Base-by-base conservation (phyloP, 1,140 invertebrate genomes). In the Colletes gigas region DNA sequence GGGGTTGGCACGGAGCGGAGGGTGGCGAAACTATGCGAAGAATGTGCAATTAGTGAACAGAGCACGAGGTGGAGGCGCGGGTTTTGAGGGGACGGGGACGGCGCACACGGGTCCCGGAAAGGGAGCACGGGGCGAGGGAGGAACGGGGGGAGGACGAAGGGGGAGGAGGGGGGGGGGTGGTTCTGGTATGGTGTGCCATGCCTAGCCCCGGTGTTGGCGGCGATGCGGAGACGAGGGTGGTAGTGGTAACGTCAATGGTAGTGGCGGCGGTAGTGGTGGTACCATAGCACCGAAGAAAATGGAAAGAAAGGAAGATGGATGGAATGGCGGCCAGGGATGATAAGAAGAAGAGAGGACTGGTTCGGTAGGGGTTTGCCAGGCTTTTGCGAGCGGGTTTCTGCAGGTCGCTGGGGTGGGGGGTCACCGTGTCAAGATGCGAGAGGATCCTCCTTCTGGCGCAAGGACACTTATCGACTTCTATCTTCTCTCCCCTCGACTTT, bases 31-130 rank as follows among this genome's bases (percentile, higher is more conserved):
- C 96, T 96, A 97, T 96, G 96, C 96, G 95, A 96, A 96, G 96
- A 97, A 97, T 97, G 96, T 96, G 96, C 96, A 97, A 97, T 97
- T 97, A 97, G 96, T 96, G 96, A 96, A 95, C 95, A 92, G 95
- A 95, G 94, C 94, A 92, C 91, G 87, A 84, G 85, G 82, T 77
- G 82, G 74, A 67, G 80, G 81, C 71, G 87, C 71, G 80, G 82
- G 78, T 77, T 79, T 79, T 72, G 80, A 41, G 70, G 30, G 72
- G 74, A 76, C 39, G 86, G 83, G 71, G 67, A 76, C 79, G 68
- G 76, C 66, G 81, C 74, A 75, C 77, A 75, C 77, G 75, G 82
- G 78, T 83, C 78, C 81, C 83, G 88, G 78, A 83, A 83, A 81
- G 83, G 86, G 80, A 86, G 82, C 70, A 50, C 50, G 81, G 79